phyloP scores from a whole-genome alignment of 2,888 invertebrate genomes.

The Nasonovia ribisnigri region DNA sequence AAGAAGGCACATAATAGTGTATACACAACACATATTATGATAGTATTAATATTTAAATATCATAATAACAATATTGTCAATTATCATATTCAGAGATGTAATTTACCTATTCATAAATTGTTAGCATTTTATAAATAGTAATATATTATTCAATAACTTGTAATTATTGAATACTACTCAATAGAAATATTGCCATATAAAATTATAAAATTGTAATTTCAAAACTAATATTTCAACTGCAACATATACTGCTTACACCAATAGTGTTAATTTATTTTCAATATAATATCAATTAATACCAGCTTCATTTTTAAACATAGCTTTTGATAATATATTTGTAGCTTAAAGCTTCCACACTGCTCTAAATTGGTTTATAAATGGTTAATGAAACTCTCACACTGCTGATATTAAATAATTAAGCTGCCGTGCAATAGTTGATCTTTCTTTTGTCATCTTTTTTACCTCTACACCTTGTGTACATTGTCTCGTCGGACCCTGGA shows the following conservation, averaged over 20 bases:
- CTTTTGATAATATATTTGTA: slow-evolving; percentile 21
- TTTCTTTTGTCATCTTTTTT: slow-evolving; percentile 63
- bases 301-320: slow-evolving; percentile 33
- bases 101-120: neutral
- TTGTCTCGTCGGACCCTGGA: slow-evolving; percentile 78
- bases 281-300: slow-evolving; percentile 8
- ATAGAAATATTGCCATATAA: neutral
- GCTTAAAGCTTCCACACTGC: slow-evolving; percentile 58
- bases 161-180: neutral
- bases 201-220: slow-evolving; percentile 6
- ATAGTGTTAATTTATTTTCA: neutral
- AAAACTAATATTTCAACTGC: slow-evolving; percentile 35
- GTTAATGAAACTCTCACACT: slow-evolving; percentile 58
- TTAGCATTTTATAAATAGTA: neutral
- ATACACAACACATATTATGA: slow-evolving; percentile 8
- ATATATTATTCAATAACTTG: neutral
- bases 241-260: slow-evolving; percentile 43
- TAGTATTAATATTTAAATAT: neutral
- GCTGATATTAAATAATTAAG: slow-evolving; percentile 61
- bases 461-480: slow-evolving; percentile 72
- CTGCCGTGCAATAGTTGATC: slow-evolving; percentile 58
- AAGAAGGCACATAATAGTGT: slow-evolving; percentile 47
- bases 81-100: neutral
- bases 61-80: neutral
- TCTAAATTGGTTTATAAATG: slow-evolving; percentile 52